Base-by-base conservation (phyloP, 92 coral and sea anemone species). In the Meandrina meandrites region DNA sequence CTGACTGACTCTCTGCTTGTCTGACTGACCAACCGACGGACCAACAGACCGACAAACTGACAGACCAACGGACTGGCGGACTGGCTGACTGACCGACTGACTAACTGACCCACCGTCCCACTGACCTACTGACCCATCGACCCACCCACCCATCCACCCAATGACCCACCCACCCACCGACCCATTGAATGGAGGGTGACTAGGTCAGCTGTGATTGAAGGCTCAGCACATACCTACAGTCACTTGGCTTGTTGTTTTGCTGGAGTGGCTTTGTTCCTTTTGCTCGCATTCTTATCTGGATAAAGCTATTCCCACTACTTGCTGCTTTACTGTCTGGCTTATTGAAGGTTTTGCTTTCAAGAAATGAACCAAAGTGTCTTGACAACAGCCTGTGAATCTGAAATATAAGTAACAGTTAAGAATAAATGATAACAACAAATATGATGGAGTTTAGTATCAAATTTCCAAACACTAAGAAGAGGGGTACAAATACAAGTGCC, bases 331-430 rank as follows among this genome's bases (percentile, higher is more conserved):
- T 72, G 28, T 87, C 88, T 13, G 16, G 1, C 19, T 78, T 54
- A 67, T 74, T 72, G 27, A 93, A 93, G 0, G 98, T 94, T 77
- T 94, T 94, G 78, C 94, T 91, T 70, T 94, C 96, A 79, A 94
- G 89, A 87, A 94, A 94, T 58, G 98, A 94, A 30, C 98, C 98
- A 89, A 78, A 94, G 47, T 93, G 93, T 81, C 89, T 93, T 47
- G 96, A 93, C 14, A 94, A 70, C 60, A 91, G 90, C 50, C 98
- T 88, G 77, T 94, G 98, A 50, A 94, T 87, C 98, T 94, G 74
- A 35, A 74, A 80, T 6, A 69, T 72, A 22, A 40, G 15, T 12
- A 30, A 34, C 32, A 74, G 50, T 18, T 2, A 56, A 19, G 32
- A 22, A 53, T 17, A 16, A 9, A 18, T 58, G 19, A 14, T 62